Percentiles rank a stretch among this genome's conserved stretches.
phyloP scores from a whole-genome alignment of 1,140 invertebrate species.

The Euwallacea similis region DNA sequence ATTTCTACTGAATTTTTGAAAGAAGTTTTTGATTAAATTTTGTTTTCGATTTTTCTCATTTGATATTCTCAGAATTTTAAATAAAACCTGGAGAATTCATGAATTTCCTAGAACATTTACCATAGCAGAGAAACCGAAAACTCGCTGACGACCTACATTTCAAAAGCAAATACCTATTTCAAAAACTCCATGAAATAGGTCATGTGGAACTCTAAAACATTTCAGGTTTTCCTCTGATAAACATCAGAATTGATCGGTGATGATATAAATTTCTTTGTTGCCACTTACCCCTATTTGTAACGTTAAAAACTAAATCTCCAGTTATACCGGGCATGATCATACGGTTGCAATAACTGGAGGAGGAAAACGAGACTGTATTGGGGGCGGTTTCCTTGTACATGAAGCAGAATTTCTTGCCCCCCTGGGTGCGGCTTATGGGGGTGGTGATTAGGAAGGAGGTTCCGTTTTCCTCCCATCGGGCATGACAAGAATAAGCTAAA shows the following conservation, averaged over 20 bases:
- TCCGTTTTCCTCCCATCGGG: slow-evolving; percentile 73
- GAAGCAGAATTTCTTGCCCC: slow-evolving; percentile 64
- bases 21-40: too few species aligned
- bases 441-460: slow-evolving; percentile 78
- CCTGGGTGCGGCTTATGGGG: slow-evolving; percentile 62
- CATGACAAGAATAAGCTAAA: slow-evolving; percentile 84
- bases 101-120: too few species aligned
- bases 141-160: not conserved
- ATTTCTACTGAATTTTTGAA: too few species aligned
- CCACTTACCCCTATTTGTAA: slow-evolving; percentile 56
- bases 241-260: not conserved
- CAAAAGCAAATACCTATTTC: not conserved
- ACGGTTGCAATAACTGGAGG: slow-evolving; percentile 60
- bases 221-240: not conserved
- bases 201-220: not conserved
- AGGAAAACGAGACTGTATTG: slow-evolving; percentile 57
- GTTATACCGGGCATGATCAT: slow-evolving; percentile 53
- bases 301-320: slow-evolving; percentile 58
- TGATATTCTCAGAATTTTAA: too few species aligned
- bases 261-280: not conserved
- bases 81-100: too few species aligned
- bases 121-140: too few species aligned
- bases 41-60: too few species aligned
- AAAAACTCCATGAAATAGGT: not conserved
- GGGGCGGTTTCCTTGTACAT: slow-evolving; percentile 59